A percentile compares a stretch with the other conserved stretches of the same genome.
Conservation (phyloP, 2,888 invertebrate genomes). For the Leptura quadrifasciata region DNA sequence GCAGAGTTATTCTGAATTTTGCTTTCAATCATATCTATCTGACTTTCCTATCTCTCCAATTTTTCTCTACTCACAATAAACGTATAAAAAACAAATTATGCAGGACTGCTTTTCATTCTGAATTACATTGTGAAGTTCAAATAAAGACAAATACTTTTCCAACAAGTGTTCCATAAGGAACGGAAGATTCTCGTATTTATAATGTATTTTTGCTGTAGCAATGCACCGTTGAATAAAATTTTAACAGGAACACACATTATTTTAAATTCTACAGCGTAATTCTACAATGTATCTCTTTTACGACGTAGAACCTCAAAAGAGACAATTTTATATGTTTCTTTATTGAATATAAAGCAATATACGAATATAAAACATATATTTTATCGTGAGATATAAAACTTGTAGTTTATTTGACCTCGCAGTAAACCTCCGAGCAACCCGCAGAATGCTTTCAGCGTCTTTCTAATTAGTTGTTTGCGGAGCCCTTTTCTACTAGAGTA, state of each 20-base stretch:
- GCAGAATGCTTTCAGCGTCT: constrained; percentile 40
- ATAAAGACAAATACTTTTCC: neutral
- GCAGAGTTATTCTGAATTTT: no score
- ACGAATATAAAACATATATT: constrained; percentile 36
- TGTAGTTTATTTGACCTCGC: constrained; percentile 35
- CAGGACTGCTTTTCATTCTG: neutral
- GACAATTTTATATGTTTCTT: constrained; percentile 44
- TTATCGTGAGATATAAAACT: constrained; percentile 40
- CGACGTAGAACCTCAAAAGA: constrained; percentile 18
- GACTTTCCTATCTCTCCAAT: no score
- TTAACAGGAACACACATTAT: neutral
- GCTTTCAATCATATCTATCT: no score
- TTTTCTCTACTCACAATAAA: no score
- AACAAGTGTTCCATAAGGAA: neutral
- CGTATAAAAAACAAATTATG: neutral
- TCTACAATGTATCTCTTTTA: constrained; percentile 13
- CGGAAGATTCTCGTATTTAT: neutral
- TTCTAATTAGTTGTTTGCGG: constrained; percentile 44
- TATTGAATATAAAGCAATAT: constrained; percentile 38
- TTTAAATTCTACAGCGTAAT: constrained; percentile 23
- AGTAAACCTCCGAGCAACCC: constrained; percentile 28
- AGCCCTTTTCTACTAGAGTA: constrained; percentile 41
- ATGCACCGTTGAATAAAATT: neutral
- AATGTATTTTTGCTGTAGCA: neutral
- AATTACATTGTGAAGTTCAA: neutral